Percentiles rank a stretch among this genome's conserved stretches.
These are phyloP conservation scores for Umimayanthus kanabou DNA, from an alignment of 92 coral and sea anemone species.

Conservation along the genomic window DNA sequence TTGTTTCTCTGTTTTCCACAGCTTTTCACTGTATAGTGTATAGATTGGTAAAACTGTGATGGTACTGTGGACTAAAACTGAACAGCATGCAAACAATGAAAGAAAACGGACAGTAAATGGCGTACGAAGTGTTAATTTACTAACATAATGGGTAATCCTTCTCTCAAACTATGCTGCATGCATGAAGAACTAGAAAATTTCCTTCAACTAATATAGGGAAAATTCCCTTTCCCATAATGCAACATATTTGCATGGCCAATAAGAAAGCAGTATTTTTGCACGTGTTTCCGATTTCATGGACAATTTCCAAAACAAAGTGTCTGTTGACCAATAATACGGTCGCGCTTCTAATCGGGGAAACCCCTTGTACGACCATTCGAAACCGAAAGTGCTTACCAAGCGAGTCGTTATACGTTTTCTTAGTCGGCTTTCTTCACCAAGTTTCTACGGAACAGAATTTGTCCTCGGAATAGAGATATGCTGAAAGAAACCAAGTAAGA, in stretches of 20 bases:
- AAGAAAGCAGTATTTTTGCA: not conserved
- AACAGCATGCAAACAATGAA: not conserved
- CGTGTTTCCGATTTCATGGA: not conserved
- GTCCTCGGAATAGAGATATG: not conserved
- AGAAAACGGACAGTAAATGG: not conserved
- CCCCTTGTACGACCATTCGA: not conserved
- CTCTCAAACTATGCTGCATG: no score
- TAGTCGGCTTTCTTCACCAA: not conserved
- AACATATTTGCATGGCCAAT: not conserved
- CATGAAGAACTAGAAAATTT: no score
- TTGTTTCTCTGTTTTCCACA: no score
- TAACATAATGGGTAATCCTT: no score
- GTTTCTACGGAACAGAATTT: not conserved
- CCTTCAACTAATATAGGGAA: not conserved
- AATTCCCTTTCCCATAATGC: slow-evolving; percentile 20
- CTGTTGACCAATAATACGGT: slow-evolving; percentile 1
- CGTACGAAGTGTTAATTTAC: no score
- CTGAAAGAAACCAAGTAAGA: slow-evolving; percentile 8
- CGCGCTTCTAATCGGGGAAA: not conserved
- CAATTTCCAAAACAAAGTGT: not conserved
- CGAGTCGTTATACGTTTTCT: not conserved
- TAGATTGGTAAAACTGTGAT: not conserved
- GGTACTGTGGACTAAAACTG: not conserved
- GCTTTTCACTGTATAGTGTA: no score
- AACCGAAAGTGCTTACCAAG: not conserved